Base-by-base conservation (phyloP, 2,113 vertebrate genomes). In the Acanthochromis polyacanthus region DNA sequence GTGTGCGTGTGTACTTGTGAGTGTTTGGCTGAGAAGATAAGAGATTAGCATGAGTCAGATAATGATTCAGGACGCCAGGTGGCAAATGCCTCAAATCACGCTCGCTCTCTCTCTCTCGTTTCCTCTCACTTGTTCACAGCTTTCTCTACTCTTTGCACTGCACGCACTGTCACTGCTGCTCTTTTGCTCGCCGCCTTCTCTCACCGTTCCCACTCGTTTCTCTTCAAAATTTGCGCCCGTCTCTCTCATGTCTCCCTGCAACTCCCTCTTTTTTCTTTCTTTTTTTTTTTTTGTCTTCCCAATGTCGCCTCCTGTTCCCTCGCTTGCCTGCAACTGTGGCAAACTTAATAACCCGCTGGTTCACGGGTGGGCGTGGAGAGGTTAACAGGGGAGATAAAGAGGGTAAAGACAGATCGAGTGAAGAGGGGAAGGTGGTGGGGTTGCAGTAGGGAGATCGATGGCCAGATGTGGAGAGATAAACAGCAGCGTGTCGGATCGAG, bases 1-100 rank as follows among this genome's bases (percentile, higher is more conserved):
- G 60, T 32, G 40, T 60, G 20, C 32, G 40, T 58, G 59, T 71
- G 15, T 56, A 23, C 30, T 25, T 72, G 55, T 63, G 71, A 64
- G 66, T 58, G 74, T 85, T 75, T 80, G 78, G 71, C 70, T 68
- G 80, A 72, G 76, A 45, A 84, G 89, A 93, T 91, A 87, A 93
- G 91, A 92, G 89, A 92, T 92, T 90, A 84, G 83, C 89, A 89
- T 95, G 91, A 93, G 86, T 93, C 91, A 93, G 85, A 93, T 92
- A 92, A 88, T 92, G 91, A 94, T 81, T 92, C 92, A 91, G 89
- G 85, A 88, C 68, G 78, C 87, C 90, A 92, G 93, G 92, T 93
- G 89, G 91, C 91, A 91, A 92, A 86, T 88, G 90, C 78, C 69
- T 91, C 81, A 90, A 93, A 91, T 90, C 74, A 77, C 67, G 67